Evolutionary conservation across 2,888 invertebrate genomes (phyloP).

Genomic region (Chrysolina haemoptera): DNA sequence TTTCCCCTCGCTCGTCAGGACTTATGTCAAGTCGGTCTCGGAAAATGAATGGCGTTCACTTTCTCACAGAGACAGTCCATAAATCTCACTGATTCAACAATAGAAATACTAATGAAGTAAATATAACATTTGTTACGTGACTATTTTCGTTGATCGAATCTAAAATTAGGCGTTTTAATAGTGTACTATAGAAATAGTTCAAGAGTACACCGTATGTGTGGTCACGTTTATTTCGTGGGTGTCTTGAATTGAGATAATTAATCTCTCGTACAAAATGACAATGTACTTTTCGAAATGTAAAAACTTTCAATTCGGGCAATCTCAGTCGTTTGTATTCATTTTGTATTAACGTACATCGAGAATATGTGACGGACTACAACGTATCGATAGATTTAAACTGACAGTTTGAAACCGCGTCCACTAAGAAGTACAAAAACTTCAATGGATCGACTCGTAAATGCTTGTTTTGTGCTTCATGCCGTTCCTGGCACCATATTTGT

Average conservation of each 20-base stretch:
- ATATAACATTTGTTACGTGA: conserved; percentile 37
- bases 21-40: not conserved
- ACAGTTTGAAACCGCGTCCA: not conserved
- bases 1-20: not conserved
- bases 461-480: too few relatives aligned
- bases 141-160: conserved; percentile 46
- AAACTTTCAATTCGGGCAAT: not conserved
- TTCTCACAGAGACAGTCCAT: conserved; percentile 34
- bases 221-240: conserved; percentile 42
- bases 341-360: not conserved
- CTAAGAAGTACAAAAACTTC: too few relatives aligned
- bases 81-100: conserved; percentile 34
- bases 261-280: conserved; percentile 38
- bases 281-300: conserved; percentile 28
- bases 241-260: conserved; percentile 36
- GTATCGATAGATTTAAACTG: not conserved
- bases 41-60: conserved; percentile 19
- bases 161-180: conserved; percentile 43
- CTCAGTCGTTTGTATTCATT: not conserved
- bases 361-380: not conserved
- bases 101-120: conserved; percentile 43
- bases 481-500: too few relatives aligned
- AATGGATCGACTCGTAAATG: too few relatives aligned
- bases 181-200: conserved; percentile 35
- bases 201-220: conserved; percentile 34